These are phyloP conservation scores for Probaryconus sp. DNA, from an alignment of 1,140 invertebrate species.

Conservation along the genomic window DNA sequence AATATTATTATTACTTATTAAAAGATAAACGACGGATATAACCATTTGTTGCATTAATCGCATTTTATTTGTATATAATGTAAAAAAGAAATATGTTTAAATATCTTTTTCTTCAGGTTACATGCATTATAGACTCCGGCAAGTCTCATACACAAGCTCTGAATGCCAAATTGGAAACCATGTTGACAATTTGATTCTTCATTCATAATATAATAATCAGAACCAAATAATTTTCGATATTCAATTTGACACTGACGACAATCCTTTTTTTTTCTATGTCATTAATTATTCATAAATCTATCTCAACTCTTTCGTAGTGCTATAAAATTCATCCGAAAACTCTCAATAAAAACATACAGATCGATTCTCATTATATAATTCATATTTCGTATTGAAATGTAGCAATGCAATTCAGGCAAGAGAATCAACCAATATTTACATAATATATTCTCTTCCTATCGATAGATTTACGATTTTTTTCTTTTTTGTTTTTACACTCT, in stretches of 20 bases:
- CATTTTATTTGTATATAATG: slow-evolving; percentile 26
- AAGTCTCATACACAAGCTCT: too few species aligned
- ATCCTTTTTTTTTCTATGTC: slow-evolving; percentile 24
- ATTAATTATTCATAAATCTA: slow-evolving; percentile 50
- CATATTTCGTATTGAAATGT: slow-evolving; percentile 50
- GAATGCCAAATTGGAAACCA: too few species aligned
- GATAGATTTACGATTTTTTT: slow-evolving; percentile 40
- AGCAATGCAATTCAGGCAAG: slow-evolving; percentile 53
- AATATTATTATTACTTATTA: slow-evolving; percentile 68
- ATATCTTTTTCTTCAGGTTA: slow-evolving; percentile 58
- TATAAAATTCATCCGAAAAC: slow-evolving; percentile 50
- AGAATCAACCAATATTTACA: slow-evolving; percentile 72
- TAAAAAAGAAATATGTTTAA: slow-evolving; percentile 46
- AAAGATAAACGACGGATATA: slow-evolving; percentile 55
- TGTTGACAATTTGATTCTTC: too few species aligned
- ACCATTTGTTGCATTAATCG: slow-evolving; percentile 61
- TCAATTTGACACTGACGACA: too few species aligned
- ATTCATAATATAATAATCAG: too few species aligned
- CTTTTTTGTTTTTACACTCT: too few species aligned
- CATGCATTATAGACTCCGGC: slow-evolving; percentile 39
- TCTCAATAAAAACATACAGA: slow-evolving; percentile 48
- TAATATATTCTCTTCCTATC: slow-evolving; percentile 62
- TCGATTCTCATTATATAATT: slow-evolving; percentile 51
- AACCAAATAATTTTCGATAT: too few species aligned
- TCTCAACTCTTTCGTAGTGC: slow-evolving; percentile 38